Percentiles rank a stretch among this genome's conserved stretches.
phyloP scores from a whole-genome alignment of 2,888 invertebrate genomes.

The Taenaris catops region DNA sequence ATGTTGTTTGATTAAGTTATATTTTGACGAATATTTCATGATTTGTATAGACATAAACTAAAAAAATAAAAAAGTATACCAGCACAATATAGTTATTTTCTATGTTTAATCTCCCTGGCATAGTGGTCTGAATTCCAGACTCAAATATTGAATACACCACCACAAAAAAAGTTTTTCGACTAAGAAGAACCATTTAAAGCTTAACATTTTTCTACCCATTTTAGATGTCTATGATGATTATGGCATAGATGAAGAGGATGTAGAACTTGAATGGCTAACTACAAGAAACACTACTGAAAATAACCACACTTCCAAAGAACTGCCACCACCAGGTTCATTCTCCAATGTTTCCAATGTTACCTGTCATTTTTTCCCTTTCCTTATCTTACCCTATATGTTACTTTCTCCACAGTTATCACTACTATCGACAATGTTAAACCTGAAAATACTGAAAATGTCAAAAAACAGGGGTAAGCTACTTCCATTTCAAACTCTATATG shows the following conservation, averaged over 20 bases:
- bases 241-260: slow-evolving; percentile 56
- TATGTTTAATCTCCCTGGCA: too few species aligned
- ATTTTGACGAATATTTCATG: too few species aligned
- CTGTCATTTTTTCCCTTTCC: slow-evolving; percentile 16
- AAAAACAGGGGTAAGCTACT: slow-evolving; percentile 28
- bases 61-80: too few species aligned
- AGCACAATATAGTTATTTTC: too few species aligned
- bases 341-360: slow-evolving; percentile 20
- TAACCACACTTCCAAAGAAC: slow-evolving; percentile 25
- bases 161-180: too few species aligned
- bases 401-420: slow-evolving; percentile 7
- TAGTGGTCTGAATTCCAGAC: too few species aligned
- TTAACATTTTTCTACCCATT: slow-evolving; percentile 27
- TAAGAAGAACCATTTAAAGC: too few species aligned
- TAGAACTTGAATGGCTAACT: slow-evolving; percentile 54
- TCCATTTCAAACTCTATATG: too few species aligned
- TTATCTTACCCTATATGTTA: slow-evolving; percentile 7
- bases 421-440: slow-evolving; percentile 5
- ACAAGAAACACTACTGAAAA: slow-evolving; percentile 31
- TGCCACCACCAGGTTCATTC: slow-evolving; percentile 42
- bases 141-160: too few species aligned
- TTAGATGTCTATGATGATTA: slow-evolving; percentile 50
- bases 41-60: too few species aligned
- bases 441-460: slow-evolving; percentile 11
- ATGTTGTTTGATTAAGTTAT: too few species aligned